Evolutionary conservation across 2,888 invertebrate species (phyloP).

Genomic region (Drosophila cognata): DNA sequence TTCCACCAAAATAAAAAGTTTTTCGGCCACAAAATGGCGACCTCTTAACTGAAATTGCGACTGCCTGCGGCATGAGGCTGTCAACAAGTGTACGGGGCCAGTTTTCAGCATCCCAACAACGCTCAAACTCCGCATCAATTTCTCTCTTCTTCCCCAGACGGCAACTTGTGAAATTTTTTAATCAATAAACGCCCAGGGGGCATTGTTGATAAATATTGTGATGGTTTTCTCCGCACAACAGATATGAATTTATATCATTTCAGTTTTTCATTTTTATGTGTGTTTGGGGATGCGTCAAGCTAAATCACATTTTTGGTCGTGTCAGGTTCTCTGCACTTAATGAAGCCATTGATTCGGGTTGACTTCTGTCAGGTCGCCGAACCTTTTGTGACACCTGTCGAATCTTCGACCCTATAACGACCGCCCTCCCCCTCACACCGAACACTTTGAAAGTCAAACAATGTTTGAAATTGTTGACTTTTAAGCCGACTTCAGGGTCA

Average conservation of each 20-base stretch:
- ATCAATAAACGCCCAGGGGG: slow-evolving; percentile 70
- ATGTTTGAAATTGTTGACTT: slow-evolving; percentile 70
- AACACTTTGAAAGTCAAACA: slow-evolving; percentile 32
- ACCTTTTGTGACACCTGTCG: slow-evolving; percentile 59
- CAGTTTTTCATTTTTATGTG: slow-evolving; percentile 16
- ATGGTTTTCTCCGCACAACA: slow-evolving; percentile 28
- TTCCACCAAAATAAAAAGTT: slow-evolving; percentile 29
- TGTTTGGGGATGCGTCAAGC: not conserved
- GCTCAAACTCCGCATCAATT: not conserved
- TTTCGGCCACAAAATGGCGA: slow-evolving; percentile 46
- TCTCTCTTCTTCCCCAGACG: not conserved
- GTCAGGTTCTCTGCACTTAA: slow-evolving; percentile 39
- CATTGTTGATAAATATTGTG: slow-evolving; percentile 72
- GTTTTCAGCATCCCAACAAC: not conserved
- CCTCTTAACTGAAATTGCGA: slow-evolving; percentile 64
- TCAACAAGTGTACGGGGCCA: slow-evolving; percentile 65
- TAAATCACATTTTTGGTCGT: slow-evolving; percentile 13
- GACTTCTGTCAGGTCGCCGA: slow-evolving; percentile 24
- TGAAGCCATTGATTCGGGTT: slow-evolving; percentile 67
- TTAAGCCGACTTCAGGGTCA: slow-evolving; percentile 45
- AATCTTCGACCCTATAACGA: slow-evolving; percentile 24
- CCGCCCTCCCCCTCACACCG: no score
- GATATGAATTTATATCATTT: slow-evolving; percentile 66
- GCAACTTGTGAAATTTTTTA: slow-evolving; percentile 62
- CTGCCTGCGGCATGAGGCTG: slow-evolving; percentile 54